Base-by-base conservation (phyloP, 1,140 invertebrate genomes). In the Ptiloglossa arizonensis region DNA sequence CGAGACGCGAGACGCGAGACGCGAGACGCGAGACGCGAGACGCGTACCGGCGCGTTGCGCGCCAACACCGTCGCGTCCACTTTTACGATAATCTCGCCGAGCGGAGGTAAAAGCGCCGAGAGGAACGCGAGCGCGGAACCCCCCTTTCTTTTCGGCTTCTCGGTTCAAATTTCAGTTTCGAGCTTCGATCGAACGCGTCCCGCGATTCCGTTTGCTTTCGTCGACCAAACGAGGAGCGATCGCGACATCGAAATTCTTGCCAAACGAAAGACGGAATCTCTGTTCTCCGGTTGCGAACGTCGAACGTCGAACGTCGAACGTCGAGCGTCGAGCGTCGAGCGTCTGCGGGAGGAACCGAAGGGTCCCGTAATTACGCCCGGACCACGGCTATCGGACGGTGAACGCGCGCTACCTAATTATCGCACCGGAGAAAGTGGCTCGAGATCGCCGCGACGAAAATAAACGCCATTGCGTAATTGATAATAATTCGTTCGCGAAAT, bases 31-130 rank as follows among this genome's bases (percentile, higher is more conserved):
- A n/a, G n/a, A n/a, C n/a, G n/a, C n/a, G n/a, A n/a, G n/a, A n/a
- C 22, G 59, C 59, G 59, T 60, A 52, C 74, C 50, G n/a, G n/a
- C n/a, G n/a, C 50, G 24, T 38, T 32, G 54, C 56, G 72, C 79
- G 19, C 32, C 41, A 71, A 62, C 50, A 57, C 74, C 76, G 67
- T 67, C 62, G 78, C 64, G 74, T 77, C 74, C 66, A 63, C 67
- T 78, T 67, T 62, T 79, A 72, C 73, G 79, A 79, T 83, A 82
- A 83, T 82, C 81, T 66, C 70, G 52, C 54, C 46, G 71, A 56
- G 56, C 79, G 63, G 57, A 83, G 70, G 82, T 66, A 82, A 57
- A 22, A 68, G 54, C 54, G 60, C 38, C 46, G 69, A 60, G 41
- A 68, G 82, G 76, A 83, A 84, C 75, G 78, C 57, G 52, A 56